Percentiles rank a stretch among this genome's conserved stretches.
Conservation (phyloP, 2,888 invertebrate species). For the Metellina segmentata region DNA sequence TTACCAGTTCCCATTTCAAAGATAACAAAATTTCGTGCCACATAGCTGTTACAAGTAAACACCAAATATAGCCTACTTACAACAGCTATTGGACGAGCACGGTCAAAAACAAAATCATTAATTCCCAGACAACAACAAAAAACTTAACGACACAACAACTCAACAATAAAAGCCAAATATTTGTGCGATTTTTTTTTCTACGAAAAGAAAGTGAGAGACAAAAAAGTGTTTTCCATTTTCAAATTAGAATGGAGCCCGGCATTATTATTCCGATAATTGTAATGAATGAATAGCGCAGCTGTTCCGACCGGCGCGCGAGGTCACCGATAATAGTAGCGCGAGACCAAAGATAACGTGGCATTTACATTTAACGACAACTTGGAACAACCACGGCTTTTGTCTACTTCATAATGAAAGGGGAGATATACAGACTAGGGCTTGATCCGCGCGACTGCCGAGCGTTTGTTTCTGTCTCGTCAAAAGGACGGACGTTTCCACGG, state of each 20-base stretch:
- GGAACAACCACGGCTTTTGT: slow-evolving; percentile 48
- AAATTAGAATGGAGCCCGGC: neutral
- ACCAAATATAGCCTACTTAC: neutral
- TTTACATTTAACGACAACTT: slow-evolving; percentile 45
- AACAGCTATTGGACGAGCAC: too few relatives aligned
- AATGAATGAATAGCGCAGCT: slow-evolving; percentile 55
- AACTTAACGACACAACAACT: too few relatives aligned
- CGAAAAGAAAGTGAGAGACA: neutral
- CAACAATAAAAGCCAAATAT: too few relatives aligned
- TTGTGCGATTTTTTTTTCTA: neutral
- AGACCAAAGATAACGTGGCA: slow-evolving; percentile 44
- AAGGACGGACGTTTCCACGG: neutral
- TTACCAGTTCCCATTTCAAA: too few relatives aligned
- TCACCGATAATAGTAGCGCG: slow-evolving; percentile 13
- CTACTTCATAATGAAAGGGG: slow-evolving; percentile 30
- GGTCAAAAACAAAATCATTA: too few relatives aligned
- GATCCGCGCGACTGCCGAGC: slow-evolving; percentile 1
- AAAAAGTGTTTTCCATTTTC: slow-evolving; percentile 7
- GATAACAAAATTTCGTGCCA: too few relatives aligned
- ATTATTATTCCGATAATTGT: slow-evolving; percentile 28
- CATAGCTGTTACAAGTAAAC: neutral
- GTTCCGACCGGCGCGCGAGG: slow-evolving; percentile 45
- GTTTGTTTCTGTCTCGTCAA: slow-evolving; percentile 19
- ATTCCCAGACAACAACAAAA: too few relatives aligned
- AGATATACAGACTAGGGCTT: neutral